These are phyloP conservation scores for Spilogale gracilis DNA, from an alignment of 2,113 vertebrate species.

Conservation along the genomic window DNA sequence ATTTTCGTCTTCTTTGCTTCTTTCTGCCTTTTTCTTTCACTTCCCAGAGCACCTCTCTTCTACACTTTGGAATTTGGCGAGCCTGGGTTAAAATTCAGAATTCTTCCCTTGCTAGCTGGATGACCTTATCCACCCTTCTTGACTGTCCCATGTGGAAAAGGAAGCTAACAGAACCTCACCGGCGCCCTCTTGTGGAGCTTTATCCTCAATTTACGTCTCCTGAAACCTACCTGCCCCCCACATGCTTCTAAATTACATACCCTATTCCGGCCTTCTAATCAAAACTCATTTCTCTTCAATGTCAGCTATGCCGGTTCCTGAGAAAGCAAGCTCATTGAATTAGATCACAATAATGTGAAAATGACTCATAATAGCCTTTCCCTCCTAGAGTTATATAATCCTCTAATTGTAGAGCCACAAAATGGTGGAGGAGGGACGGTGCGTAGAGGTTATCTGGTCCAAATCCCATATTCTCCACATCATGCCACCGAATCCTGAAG, in stretches of 20 bases:
- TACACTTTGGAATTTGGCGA: background rate
- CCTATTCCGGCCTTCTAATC: background rate
- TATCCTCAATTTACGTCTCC: background rate
- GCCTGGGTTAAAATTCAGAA: background rate
- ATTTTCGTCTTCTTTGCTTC: background rate
- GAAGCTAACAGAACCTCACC: background rate
- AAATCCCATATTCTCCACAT: background rate
- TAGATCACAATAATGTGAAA: background rate
- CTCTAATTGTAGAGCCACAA: background rate
- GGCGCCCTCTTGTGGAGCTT: background rate
- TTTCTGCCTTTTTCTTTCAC: background rate
- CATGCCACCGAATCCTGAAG: background rate
- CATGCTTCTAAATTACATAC: background rate
- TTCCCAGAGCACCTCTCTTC: background rate
- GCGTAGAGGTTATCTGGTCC: background rate
- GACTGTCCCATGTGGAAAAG: background rate
- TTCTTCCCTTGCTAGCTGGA: background rate
- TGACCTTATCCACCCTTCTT: background rate
- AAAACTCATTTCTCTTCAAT: background rate
- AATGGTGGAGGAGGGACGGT: background rate
- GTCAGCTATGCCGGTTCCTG: background rate
- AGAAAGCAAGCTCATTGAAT: background rate
- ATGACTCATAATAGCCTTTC: background rate
- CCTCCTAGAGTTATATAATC: background rate
- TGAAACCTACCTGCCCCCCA: background rate